Conservation (phyloP, 2,113 vertebrate species). For the Aleadryas rufinucha region DNA sequence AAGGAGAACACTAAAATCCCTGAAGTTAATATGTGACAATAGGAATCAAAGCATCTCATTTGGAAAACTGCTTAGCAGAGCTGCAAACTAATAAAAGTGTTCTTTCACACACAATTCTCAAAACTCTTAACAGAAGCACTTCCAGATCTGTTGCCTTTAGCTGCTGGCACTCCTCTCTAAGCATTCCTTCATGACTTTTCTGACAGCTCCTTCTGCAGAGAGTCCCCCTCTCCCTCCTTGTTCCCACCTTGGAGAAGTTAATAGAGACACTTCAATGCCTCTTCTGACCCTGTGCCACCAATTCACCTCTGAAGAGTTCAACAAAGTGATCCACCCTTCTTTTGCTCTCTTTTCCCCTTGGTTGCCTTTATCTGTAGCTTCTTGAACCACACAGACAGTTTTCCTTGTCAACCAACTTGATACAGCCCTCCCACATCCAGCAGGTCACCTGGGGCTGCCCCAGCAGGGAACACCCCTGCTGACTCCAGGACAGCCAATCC, state of each 20-base stretch:
- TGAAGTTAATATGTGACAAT: background rate
- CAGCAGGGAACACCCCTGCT: fast-evolving
- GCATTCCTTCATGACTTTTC: background rate
- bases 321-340: fast-evolving
- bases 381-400: background rate
- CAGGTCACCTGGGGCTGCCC: background rate
- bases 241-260: background rate
- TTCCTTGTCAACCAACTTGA: fast-evolving
- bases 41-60: background rate
- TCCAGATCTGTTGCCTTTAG: background rate
- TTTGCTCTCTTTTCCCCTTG: background rate
- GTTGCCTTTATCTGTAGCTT: background rate
- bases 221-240: fast-evolving
- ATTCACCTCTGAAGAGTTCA: background rate
- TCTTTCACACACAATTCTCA: background rate
- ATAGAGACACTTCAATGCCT: background rate
- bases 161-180: background rate
- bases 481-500: background rate
- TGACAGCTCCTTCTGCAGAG: background rate
- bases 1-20: background rate
- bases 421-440: fast-evolving
- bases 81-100: background rate
- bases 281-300: background rate
- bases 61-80: background rate
- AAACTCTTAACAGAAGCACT: background rate